A percentile compares a stretch with the other conserved stretches of the same genome.
Conservation (phyloP, 2,888 invertebrate species). For the Scotopteryx bipunctaria region DNA sequence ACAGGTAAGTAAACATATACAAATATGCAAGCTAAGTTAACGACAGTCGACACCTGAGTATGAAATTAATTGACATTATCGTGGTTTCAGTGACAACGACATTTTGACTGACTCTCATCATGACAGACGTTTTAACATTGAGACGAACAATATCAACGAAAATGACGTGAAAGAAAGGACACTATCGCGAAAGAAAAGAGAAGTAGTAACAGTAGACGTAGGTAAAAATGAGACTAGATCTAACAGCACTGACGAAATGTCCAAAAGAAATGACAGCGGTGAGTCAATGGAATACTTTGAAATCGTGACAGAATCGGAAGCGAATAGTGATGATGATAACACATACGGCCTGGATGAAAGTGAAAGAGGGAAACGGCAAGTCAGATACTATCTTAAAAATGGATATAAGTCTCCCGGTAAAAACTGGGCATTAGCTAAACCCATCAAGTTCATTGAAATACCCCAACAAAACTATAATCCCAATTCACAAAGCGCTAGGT, state of each 20-base stretch:
- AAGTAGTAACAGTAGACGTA: slow-evolving; percentile 44
- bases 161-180: slow-evolving; percentile 54
- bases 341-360: slow-evolving; percentile 54
- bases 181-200: slow-evolving; percentile 63
- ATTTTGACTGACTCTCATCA: slow-evolving; percentile 69
- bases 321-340: slow-evolving; percentile 46
- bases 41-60: slow-evolving; percentile 34
- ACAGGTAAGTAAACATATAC: slow-evolving; percentile 81
- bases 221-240: slow-evolving; percentile 44
- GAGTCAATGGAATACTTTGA: slow-evolving; percentile 68
- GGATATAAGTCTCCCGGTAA: slow-evolving; percentile 59
- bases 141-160: slow-evolving; percentile 61
- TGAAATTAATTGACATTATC: slow-evolving; percentile 56
- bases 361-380: slow-evolving; percentile 77
- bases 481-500: slow-evolving; percentile 55
- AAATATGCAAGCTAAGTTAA: slow-evolving; percentile 19
- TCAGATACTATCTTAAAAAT: slow-evolving; percentile 69
- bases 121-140: slow-evolving; percentile 72
- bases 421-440: slow-evolving; percentile 61
- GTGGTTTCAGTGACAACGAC: slow-evolving; percentile 74
- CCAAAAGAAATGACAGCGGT: slow-evolving; percentile 61
- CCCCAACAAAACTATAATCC: slow-evolving; percentile 58
- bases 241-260: slow-evolving; percentile 45
- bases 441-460: slow-evolving; percentile 57
- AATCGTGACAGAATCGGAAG: slow-evolving; percentile 40